phyloP scores from a whole-genome alignment of 2,888 invertebrate genomes.

The Ramazzottius varieornatus region DNA sequence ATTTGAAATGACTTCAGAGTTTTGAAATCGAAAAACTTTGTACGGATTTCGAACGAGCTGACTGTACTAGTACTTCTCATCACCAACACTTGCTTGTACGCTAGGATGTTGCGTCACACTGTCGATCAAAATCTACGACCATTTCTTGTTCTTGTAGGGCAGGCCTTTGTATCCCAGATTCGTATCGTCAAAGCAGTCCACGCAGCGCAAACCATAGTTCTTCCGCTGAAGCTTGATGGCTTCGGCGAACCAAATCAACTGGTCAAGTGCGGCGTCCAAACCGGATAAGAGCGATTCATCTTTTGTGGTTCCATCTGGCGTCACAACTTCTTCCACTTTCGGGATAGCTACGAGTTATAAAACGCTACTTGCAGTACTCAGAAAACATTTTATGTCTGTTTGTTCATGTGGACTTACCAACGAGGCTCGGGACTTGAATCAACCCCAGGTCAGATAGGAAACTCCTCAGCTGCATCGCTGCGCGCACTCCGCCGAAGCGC shows the following conservation, averaged over 20 bases:
- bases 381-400: not conserved
- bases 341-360: not conserved
- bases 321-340: not conserved
- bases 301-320: not conserved
- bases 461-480: not conserved
- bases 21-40: too few species aligned
- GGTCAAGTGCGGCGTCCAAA: not conserved
- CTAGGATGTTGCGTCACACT: too few species aligned
- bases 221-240: not conserved
- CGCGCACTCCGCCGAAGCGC: not conserved
- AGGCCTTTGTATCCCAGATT: not conserved
- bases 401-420: not conserved
- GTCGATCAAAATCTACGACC: too few species aligned
- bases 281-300: not conserved
- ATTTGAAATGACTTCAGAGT: too few species aligned
- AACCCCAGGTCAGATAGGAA: not conserved
- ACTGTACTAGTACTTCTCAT: too few species aligned
- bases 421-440: not conserved
- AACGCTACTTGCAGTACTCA: not conserved
- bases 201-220: not conserved
- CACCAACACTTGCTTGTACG: too few species aligned
- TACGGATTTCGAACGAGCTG: too few species aligned
- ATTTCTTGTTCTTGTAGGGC: conserved; percentile 1
- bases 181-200: not conserved
- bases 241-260: not conserved